Base-by-base conservation (phyloP, 2,888 invertebrate genomes). In the Brenthis hecate region DNA sequence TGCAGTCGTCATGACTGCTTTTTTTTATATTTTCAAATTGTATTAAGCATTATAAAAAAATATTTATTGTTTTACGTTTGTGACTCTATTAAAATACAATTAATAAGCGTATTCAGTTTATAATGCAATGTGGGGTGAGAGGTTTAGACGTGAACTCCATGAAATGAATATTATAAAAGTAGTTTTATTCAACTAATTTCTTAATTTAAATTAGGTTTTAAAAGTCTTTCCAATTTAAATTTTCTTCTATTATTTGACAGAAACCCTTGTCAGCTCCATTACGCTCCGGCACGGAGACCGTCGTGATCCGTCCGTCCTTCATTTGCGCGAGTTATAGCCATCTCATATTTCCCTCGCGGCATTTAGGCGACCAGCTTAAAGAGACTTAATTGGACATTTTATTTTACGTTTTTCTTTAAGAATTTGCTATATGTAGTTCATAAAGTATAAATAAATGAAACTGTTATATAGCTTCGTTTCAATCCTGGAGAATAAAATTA, bases 211-310 rank as follows among this genome's bases (percentile, higher is more conserved):
- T 86, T 83, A 82, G 82, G 84, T 81, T 82, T 85, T 83, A 83
- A 77, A 77, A 81, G 77, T 86, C 85, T 11, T 43, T 43, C 8
- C 11, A 43, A 43, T 83, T 85, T 77, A 78, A 82, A 86, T 89
- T 89, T 91, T 86, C 87, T 88, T 86, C 85, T 81, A 89, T 89
- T 88, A 88, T 90, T 86, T 81, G 82, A 65, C 66, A 82, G 84
- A 79, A 85, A 89, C 90, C 92, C 92, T 92, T 90, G 90, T 91
- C 91, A 89, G 85, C 89, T 86, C 87, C 87, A 89, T 91, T 91
- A 90, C 88, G 83, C 81, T 83, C 82, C 80, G 80, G 80, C 83
- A 82, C 81, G 83, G 79, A 80, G 84, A 81, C 82, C 85, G 83
- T 85, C 84, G 81, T 79, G 83, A 85, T 82, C 83, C 84, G 81